Percentiles rank a stretch among this genome's conserved stretches.
Evolutionary conservation across 2,113 vertebrate genomes (phyloP).

Genomic region (Gobio gobio): DNA sequence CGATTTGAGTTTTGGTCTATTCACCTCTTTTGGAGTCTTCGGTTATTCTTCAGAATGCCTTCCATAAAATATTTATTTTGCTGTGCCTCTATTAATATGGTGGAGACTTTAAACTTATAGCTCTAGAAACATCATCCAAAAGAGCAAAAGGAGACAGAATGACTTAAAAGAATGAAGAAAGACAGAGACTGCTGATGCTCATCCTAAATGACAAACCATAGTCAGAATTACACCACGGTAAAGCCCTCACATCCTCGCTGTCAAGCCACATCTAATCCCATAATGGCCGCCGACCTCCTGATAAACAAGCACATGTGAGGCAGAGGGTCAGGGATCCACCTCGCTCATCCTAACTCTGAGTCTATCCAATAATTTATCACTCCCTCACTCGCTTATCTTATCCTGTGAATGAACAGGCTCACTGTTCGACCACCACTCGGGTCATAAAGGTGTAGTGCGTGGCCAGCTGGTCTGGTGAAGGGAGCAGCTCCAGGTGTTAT

Average conservation of each 20-base stretch:
- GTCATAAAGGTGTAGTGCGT: slow-evolving; percentile 44
- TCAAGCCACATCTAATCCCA: slow-evolving; percentile 7
- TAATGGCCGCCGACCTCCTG: slow-evolving; percentile 22
- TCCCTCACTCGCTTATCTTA: slow-evolving; percentile 50
- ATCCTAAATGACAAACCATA: background rate
- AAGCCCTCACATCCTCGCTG: slow-evolving; percentile 4
- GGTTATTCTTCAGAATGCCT: background rate
- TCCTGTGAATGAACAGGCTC: slow-evolving; percentile 38
- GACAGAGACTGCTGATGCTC: background rate
- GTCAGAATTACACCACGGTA: background rate
- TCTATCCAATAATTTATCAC: slow-evolving; percentile 24
- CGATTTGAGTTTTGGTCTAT: too few relatives aligned
- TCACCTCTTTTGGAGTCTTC: too few relatives aligned
- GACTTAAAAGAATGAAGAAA: slow-evolving; percentile 1
- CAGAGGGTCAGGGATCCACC: slow-evolving; percentile 40
- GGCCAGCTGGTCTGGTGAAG: slow-evolving; percentile 41
- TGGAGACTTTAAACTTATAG: too few relatives aligned
- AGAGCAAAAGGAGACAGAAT: background rate
- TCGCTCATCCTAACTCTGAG: slow-evolving; percentile 27
- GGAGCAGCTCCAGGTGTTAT: slow-evolving; percentile 38
- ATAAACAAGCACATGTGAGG: slow-evolving; percentile 44
- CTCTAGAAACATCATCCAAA: background rate
- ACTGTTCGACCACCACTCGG: slow-evolving; percentile 7
- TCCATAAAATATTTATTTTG: background rate
- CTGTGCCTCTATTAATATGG: background rate